phyloP scores from a whole-genome alignment of 2,113 vertebrate genomes.

The Phaethornis superciliosus region DNA sequence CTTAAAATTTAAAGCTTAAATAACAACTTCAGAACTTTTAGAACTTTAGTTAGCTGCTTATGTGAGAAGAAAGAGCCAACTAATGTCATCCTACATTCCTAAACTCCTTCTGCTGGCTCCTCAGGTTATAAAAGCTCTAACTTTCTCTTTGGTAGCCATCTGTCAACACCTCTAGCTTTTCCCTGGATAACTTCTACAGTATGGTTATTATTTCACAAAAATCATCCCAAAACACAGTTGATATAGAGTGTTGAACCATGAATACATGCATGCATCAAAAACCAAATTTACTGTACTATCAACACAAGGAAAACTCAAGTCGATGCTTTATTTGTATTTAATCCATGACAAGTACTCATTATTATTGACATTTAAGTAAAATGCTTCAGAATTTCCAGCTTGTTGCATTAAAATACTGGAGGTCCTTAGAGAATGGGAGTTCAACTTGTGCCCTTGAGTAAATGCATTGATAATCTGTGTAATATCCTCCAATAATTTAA shows the following conservation, averaged over 20 bases:
- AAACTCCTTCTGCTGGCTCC: background rate
- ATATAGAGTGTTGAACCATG: background rate
- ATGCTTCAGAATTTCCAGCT: background rate
- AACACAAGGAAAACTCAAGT: background rate
- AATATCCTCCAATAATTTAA: background rate
- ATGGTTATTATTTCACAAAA: background rate
- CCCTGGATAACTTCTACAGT: background rate
- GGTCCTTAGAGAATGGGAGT: background rate
- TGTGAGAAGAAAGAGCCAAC: background rate
- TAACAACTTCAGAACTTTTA: background rate
- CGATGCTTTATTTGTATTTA: background rate
- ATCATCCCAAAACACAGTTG: background rate
- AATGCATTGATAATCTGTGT: background rate
- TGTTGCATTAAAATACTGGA: background rate
- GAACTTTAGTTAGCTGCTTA: background rate
- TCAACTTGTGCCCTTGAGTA: background rate
- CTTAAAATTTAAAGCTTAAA: background rate
- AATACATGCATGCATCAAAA: background rate
- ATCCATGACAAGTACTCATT: background rate
- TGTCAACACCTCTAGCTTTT: background rate
- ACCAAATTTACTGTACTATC: background rate
- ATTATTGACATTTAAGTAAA: background rate
- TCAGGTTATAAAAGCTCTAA: background rate
- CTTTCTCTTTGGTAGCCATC: background rate
- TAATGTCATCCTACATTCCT: background rate